These are phyloP conservation scores for Papilio demoleus DNA, from an alignment of 2,888 invertebrate species.

Conservation along the genomic window DNA sequence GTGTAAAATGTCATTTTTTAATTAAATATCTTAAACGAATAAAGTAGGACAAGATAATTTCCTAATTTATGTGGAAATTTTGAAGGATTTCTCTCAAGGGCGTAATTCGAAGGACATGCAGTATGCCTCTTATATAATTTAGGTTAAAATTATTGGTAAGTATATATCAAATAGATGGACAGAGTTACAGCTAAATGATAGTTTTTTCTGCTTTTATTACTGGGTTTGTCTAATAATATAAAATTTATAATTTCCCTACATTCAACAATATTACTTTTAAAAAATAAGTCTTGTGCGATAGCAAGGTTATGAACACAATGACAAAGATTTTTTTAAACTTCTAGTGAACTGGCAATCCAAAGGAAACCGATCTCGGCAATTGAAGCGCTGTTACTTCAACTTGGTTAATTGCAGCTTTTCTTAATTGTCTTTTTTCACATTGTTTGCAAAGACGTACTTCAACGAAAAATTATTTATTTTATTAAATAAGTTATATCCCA, in stretches of 20 bases:
- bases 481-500: too few relatives aligned
- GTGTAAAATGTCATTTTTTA: too few relatives aligned
- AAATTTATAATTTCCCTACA: neutral
- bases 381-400: conserved; percentile 11
- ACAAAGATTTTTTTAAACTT: conserved; percentile 11
- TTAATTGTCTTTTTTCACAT: neutral
- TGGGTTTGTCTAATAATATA: neutral
- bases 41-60: too few relatives aligned
- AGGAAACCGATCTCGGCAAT: conserved; percentile 19
- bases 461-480: neutral
- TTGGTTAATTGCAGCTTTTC: conserved; percentile 15
- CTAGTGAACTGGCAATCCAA: neutral
- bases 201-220: too few relatives aligned
- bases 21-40: too few relatives aligned
- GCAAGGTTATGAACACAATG: neutral
- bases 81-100: too few relatives aligned
- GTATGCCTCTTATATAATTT: too few relatives aligned
- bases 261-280: neutral
- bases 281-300: neutral
- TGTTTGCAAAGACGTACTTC: neutral
- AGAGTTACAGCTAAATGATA: too few relatives aligned
- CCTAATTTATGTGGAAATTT: too few relatives aligned
- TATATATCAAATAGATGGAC: too few relatives aligned
- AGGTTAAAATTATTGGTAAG: too few relatives aligned
- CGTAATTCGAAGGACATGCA: too few relatives aligned